These are phyloP conservation scores for Porites cylindrica DNA, from an alignment of 92 coral and sea anemone genomes.

Conservation along the genomic window DNA sequence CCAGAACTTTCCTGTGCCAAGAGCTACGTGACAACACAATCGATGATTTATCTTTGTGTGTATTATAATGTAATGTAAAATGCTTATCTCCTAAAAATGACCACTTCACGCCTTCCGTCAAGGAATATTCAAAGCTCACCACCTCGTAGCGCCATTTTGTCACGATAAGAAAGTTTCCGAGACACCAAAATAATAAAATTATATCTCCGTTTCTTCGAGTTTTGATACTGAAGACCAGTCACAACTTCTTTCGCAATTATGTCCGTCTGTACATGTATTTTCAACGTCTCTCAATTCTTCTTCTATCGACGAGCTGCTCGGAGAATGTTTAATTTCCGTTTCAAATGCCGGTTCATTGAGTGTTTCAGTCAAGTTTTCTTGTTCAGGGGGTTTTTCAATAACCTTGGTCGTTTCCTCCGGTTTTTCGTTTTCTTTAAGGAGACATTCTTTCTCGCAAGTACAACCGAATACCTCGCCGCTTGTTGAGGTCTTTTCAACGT, in stretches of 20 bases:
- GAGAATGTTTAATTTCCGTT: neutral
- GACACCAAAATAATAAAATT: conserved; percentile 14
- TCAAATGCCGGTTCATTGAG: neutral
- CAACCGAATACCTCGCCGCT: conserved; percentile 45
- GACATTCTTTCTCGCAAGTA: conserved; percentile 29
- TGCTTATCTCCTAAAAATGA: conserved; percentile 42
- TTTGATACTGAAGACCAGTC: conserved; percentile 47
- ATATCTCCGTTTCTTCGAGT: conserved; percentile 44
- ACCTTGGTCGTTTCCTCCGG: neutral
- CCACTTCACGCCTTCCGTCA: conserved; percentile 58
- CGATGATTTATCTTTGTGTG: conserved; percentile 25
- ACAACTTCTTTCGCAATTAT: conserved; percentile 3
- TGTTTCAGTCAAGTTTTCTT: neutral
- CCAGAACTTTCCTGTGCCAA: conserved; percentile 2
- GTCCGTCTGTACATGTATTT: neutral
- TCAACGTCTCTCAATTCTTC: conserved; percentile 3
- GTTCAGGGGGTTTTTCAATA: neutral
- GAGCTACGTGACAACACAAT: conserved; percentile 34
- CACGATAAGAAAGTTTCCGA: neutral
- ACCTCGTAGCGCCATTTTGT: conserved; percentile 30
- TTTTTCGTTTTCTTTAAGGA: conserved; percentile 14
- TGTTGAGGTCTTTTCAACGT: conserved; percentile 43
- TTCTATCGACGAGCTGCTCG: conserved; percentile 8
- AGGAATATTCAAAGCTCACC: conserved; percentile 51
- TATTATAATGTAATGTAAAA: neutral